Percentiles rank a stretch among this genome's conserved stretches.
Evolutionary conservation across 2,888 invertebrate species (phyloP).

Genomic region (Agonopterix heracliana): DNA sequence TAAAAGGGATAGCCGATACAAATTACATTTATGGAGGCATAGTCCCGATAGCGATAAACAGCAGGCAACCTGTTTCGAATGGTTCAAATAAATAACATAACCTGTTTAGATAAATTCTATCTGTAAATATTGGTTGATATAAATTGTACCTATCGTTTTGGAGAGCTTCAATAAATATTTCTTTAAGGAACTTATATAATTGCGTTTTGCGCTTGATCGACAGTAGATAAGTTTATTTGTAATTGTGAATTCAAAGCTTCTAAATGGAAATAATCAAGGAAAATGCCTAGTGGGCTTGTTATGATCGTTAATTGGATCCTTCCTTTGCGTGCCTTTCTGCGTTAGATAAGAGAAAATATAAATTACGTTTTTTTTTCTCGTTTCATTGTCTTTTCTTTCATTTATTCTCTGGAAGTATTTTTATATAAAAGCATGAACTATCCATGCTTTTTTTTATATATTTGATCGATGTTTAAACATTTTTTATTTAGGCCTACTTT

Average conservation of each 20-base stretch:
- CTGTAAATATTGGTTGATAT: constrained; percentile 61
- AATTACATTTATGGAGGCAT: constrained; percentile 66
- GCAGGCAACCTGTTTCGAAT: constrained; percentile 63
- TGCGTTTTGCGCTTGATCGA: constrained; percentile 32
- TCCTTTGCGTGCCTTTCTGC: too few relatives aligned
- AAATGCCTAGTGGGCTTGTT: background rate
- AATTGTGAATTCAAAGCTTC: background rate
- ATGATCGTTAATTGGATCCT: too few relatives aligned
- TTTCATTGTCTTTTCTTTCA: too few relatives aligned
- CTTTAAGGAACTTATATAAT: constrained; percentile 27
- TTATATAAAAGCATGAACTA: too few relatives aligned
- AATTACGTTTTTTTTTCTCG: too few relatives aligned
- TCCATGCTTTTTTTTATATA: too few relatives aligned
- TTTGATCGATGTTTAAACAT: too few relatives aligned
- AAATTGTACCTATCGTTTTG: constrained; percentile 54
- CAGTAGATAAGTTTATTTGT: constrained; percentile 14
- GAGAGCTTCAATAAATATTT: constrained; percentile 38
- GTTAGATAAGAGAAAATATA: too few relatives aligned
- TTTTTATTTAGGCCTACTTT: too few relatives aligned
- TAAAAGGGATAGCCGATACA: constrained; percentile 56
- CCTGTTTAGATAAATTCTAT: constrained; percentile 67
- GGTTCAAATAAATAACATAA: constrained; percentile 61
- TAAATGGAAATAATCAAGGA: background rate
- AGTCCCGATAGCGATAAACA: constrained; percentile 53
- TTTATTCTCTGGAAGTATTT: too few relatives aligned